phyloP scores from a whole-genome alignment of 2,113 vertebrate genomes.

The Petaurus breviceps region DNA sequence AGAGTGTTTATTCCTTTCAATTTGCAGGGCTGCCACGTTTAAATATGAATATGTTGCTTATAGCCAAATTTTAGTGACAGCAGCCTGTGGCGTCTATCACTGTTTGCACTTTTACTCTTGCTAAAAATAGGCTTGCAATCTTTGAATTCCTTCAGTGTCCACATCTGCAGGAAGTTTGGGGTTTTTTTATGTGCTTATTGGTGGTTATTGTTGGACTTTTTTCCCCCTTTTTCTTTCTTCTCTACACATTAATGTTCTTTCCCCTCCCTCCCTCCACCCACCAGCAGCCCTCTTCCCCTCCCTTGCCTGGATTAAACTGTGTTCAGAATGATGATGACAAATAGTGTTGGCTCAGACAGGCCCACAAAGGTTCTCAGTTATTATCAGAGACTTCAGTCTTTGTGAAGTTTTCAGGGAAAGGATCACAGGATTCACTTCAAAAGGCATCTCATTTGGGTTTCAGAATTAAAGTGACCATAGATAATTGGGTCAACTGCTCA shows the following conservation, averaged over 20 bases:
- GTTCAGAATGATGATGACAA: constrained; percentile 63
- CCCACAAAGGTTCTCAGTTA: constrained; percentile 59
- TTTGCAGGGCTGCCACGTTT: constrained; percentile 82
- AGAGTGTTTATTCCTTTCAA: constrained; percentile 75
- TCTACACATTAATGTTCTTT: constrained; percentile 36
- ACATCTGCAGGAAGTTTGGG: constrained; percentile 78
- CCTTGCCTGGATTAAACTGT: not conserved
- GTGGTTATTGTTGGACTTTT: constrained; percentile 53
- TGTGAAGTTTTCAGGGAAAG: constrained; percentile 22
- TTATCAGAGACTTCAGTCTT: constrained; percentile 41
- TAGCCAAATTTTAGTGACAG: constrained; percentile 82
- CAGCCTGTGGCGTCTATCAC: constrained; percentile 76
- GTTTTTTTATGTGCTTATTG: constrained; percentile 55
- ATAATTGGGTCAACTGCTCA: not conserved
- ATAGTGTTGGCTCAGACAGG: constrained; percentile 15
- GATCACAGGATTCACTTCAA: constrained; percentile 2
- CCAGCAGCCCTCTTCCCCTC: not conserved
- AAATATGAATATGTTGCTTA: constrained; percentile 83
- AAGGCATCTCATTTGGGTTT: constrained; percentile 17
- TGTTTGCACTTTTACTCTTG: constrained; percentile 78
- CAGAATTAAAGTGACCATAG: constrained; percentile 8
- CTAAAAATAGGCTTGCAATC: constrained; percentile 82
- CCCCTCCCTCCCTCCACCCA: not conserved
- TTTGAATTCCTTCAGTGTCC: constrained; percentile 74
- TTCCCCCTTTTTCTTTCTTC: constrained; percentile 40